phyloP scores from a whole-genome alignment of 2,113 vertebrate species.

The Brienomyrus longianalis region DNA sequence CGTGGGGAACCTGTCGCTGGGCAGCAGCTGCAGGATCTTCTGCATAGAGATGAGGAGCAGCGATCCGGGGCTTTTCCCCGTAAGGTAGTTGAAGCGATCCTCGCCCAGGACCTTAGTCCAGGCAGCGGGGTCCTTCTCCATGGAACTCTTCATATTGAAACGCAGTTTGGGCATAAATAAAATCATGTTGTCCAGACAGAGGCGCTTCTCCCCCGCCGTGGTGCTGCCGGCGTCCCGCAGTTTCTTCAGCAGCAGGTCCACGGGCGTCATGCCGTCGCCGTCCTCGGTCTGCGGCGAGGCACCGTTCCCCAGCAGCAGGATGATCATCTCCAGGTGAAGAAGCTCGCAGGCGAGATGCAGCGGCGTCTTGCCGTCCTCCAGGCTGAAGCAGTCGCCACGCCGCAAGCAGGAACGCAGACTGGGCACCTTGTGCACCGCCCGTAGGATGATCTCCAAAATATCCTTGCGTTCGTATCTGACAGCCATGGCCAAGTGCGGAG shows the following conservation, averaged over 20 bases:
- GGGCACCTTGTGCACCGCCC: conserved; percentile 62
- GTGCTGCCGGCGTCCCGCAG: conserved; percentile 62
- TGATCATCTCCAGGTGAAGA: conserved; percentile 63
- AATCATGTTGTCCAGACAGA: conserved; percentile 72
- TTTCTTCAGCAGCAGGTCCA: conserved; percentile 72
- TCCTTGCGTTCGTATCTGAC: conserved; percentile 74
- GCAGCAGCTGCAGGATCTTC: conserved; percentile 66
- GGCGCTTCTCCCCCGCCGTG: conserved; percentile 51
- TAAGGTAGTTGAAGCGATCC: conserved; percentile 67
- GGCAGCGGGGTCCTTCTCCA: conserved; percentile 57
- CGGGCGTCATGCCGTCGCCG: conserved; percentile 65
- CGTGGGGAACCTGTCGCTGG: conserved; percentile 63
- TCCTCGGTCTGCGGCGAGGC: conserved; percentile 68
- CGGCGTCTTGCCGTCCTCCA: conserved; percentile 70
- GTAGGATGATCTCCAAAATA: conserved; percentile 72
- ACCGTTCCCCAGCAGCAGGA: conserved; percentile 72
- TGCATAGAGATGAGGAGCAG: conserved; percentile 75
- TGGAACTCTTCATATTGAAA: conserved; percentile 64
- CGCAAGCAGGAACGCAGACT: conserved; percentile 62
- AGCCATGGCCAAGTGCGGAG: conserved; percentile 73
- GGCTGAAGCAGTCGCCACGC: conserved; percentile 58
- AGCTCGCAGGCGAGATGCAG: conserved; percentile 78
- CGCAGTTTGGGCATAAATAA: conserved; percentile 68
- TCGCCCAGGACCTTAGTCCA: conserved; percentile 70
- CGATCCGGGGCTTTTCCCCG: conserved; percentile 63